Conservation (phyloP, 2,888 invertebrate species). For the Neuroscelio doddi region DNA sequence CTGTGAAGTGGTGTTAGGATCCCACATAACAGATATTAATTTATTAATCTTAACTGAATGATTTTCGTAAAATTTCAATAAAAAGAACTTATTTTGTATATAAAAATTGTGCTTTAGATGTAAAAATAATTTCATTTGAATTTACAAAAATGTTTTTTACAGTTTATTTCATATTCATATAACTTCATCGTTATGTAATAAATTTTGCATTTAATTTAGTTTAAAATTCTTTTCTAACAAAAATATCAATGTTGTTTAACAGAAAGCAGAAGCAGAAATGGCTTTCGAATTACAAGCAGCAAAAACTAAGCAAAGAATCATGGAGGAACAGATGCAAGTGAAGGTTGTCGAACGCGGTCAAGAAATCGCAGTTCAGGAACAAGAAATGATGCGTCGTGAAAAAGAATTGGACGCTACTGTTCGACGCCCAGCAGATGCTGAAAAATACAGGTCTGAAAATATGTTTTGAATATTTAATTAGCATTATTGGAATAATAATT, state of each 20-base stretch:
- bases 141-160: no score
- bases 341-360: conserved; percentile 92
- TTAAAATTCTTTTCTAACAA: no score
- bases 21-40: no score
- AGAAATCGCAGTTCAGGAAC: conserved; percentile 95
- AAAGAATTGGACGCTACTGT: conserved; percentile 94
- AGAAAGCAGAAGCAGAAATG: conserved; percentile 93
- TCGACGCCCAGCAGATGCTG: conserved; percentile 95
- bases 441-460: conserved; percentile 79
- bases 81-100: no score
- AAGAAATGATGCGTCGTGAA: conserved; percentile 94
- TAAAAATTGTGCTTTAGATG: no score
- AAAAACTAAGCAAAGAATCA: conserved; percentile 95
- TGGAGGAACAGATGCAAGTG: conserved; percentile 98
- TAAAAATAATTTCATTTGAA: no score
- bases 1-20: no score
- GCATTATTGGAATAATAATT: not conserved
- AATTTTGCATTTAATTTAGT: conserved; percentile 10
- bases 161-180: not conserved
- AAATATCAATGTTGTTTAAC: conserved; percentile 13
- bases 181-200: not conserved
- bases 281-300: conserved; percentile 95
- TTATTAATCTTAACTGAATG: no score
- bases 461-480: not conserved
- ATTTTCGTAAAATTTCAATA: no score